Base-by-base conservation (phyloP, 1,140 invertebrate species). In the Heliconius congener region DNA sequence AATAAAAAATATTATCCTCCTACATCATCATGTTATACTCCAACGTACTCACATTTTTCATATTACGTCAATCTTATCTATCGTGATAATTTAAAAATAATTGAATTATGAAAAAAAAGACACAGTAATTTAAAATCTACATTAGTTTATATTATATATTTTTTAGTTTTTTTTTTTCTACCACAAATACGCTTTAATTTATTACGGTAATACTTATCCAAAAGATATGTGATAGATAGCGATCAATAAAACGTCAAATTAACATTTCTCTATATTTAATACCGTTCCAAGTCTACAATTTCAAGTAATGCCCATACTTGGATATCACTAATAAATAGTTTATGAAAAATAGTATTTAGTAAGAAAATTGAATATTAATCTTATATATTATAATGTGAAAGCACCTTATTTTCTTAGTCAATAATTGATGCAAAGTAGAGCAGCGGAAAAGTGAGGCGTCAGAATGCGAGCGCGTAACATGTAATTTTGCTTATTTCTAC, bases 321-420 rank as follows among this genome's bases (percentile, higher is more conserved):
- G 18, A 9, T 2, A n/a, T n/a, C 52, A 55, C 8, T 66, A 66
- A 66, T 66, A 66, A 66, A 66, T 66, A 66, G 27, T 5, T 16
- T 66, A 66, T 66, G 27, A 30, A 66, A 66, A 66, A 66, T 30
- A 66, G 60, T 30, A 66, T 66, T 66, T 66, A 66, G 60, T 66
- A 18, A 66, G 60, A 30, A 66, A 66, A 66, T 66, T 66, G 60
- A 66, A 66, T 66, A 66, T 30, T 27, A 66, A 66, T 66, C 8
- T 27, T 66, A 66, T 30, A 66, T 1, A 66, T 66, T 66, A 27
- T 27, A 66, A 66, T 18, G 60, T 66, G 60, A 66, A 66, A 66
- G 27, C 60, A 66, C 27, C 60, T 66, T 66, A 66, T 66, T 66
- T 66, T 66, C 60, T 66, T 16, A 66, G 60, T n/a, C 60, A 66